These are phyloP conservation scores for Ctenoplectra terminalis DNA, from an alignment of 1,140 invertebrate species.

Conservation along the genomic window DNA sequence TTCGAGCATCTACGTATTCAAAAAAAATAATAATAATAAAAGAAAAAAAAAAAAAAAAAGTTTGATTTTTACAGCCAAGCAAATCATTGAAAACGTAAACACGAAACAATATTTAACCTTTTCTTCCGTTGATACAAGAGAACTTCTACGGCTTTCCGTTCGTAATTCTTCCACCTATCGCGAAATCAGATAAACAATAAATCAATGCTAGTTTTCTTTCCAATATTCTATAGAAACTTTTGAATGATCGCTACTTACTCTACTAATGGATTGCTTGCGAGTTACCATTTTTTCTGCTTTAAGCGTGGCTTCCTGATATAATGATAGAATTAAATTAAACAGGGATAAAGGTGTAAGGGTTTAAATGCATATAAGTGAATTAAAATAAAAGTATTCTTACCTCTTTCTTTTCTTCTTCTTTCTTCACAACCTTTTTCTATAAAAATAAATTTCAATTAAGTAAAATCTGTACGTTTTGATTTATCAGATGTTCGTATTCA, in stretches of 20 bases:
- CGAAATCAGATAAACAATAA: background rate
- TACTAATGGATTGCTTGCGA: conserved; percentile 77
- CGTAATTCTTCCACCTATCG: conserved; percentile 76
- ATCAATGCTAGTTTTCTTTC: background rate
- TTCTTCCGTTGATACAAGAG: conserved; percentile 76
- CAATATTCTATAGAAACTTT: background rate
- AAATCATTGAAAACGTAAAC: too few species aligned
- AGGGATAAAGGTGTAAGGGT: background rate
- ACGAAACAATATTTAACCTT: conserved; percentile 75
- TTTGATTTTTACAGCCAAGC: background rate
- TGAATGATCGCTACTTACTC: conserved; percentile 57
- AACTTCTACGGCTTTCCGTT: conserved; percentile 80
- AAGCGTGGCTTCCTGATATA: conserved; percentile 69
- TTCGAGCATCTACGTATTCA: conserved; percentile 49
- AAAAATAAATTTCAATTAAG: background rate
- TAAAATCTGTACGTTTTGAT: background rate
- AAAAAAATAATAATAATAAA: conserved; percentile 10
- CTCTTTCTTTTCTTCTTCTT: conserved; percentile 73
- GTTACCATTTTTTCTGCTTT: conserved; percentile 73
- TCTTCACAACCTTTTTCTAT: conserved; percentile 64
- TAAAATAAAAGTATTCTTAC: conserved; percentile 35
- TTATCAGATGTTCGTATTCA: background rate
- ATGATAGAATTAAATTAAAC: conserved; percentile 11
- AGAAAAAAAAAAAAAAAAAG: conserved; percentile 1
- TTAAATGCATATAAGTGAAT: background rate